A percentile compares a stretch with the other conserved stretches of the same genome.
Evolutionary conservation across 2,113 vertebrate species (phyloP).

Genomic region (Chauna torquata): DNA sequence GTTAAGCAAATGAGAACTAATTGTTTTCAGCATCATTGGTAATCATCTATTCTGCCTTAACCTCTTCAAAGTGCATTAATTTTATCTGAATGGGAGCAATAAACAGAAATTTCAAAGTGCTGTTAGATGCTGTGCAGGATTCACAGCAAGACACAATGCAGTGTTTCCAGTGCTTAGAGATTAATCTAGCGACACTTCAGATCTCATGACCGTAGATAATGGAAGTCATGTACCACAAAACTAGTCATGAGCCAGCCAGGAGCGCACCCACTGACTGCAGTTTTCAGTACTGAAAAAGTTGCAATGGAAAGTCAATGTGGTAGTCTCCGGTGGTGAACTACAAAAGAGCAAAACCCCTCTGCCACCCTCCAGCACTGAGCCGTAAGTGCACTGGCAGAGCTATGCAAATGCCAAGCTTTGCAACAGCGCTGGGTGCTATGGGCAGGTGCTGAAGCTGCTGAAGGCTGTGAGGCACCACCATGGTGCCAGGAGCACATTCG

Average conservation of each 20-base stretch:
- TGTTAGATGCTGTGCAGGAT: not conserved
- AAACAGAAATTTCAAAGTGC: slow-evolving; percentile 50
- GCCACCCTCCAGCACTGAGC: not conserved
- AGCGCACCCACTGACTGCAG: not conserved
- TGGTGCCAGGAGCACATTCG: rapidly evolving
- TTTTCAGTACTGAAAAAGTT: not conserved
- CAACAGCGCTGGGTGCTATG: not conserved
- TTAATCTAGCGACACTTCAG: not conserved
- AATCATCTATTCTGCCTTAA: slow-evolving; percentile 48
- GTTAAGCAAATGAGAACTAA: slow-evolving; percentile 77
- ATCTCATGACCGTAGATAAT: not conserved
- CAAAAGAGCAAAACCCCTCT: not conserved
- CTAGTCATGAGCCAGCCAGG: not conserved
- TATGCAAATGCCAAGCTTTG: not conserved
- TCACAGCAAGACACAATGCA: not conserved
- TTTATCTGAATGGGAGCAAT: slow-evolving; percentile 61
- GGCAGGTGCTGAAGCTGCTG: not conserved
- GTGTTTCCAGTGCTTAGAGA: not conserved
- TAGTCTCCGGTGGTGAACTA: not conserved
- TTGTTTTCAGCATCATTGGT: slow-evolving; percentile 63
- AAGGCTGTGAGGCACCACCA: not conserved
- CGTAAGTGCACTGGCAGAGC: not conserved
- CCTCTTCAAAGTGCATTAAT: slow-evolving; percentile 51
- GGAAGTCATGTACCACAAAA: not conserved
- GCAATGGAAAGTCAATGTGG: not conserved